Percentiles rank a stretch among this genome's conserved stretches.
These are phyloP conservation scores for Mormyrus proboscirostris DNA, from an alignment of 2,797 vertebrate species.

Conservation along the genomic window DNA sequence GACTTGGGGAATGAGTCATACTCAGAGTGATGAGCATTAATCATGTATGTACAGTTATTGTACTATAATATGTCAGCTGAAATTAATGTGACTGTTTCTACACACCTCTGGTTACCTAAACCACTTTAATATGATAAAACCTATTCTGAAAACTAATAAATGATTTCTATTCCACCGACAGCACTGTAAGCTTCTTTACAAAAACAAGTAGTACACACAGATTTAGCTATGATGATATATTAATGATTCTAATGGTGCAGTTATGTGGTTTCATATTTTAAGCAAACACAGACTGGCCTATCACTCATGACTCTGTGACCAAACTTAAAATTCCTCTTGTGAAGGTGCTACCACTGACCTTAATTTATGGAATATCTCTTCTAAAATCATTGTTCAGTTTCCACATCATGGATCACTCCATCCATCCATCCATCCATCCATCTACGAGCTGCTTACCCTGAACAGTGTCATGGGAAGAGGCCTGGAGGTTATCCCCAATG, in stretches of 20 bases:
- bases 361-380: background rate
- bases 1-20: constrained; percentile 4
- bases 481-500: background rate
- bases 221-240: background rate
- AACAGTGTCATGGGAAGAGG: background rate
- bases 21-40: background rate
- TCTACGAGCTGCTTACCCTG: background rate
- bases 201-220: background rate
- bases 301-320: background rate
- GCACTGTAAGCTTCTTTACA: background rate
- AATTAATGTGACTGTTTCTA: constrained; percentile 4
- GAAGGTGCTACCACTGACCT: background rate
- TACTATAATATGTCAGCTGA: constrained; percentile 9
- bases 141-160: background rate
- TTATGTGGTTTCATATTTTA: background rate
- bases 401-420: background rate
- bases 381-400: background rate
- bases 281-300: background rate
- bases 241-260: background rate
- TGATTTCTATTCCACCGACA: background rate
- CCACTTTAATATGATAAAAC: background rate
- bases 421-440: background rate
- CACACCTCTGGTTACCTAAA: background rate
- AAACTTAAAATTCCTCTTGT: background rate
- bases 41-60: constrained; percentile 1